Percentiles rank a stretch among this genome's conserved stretches.
These are phyloP conservation scores for Hormaphis cornu DNA, from an alignment of 1,140 invertebrate genomes.

Conservation along the genomic window DNA sequence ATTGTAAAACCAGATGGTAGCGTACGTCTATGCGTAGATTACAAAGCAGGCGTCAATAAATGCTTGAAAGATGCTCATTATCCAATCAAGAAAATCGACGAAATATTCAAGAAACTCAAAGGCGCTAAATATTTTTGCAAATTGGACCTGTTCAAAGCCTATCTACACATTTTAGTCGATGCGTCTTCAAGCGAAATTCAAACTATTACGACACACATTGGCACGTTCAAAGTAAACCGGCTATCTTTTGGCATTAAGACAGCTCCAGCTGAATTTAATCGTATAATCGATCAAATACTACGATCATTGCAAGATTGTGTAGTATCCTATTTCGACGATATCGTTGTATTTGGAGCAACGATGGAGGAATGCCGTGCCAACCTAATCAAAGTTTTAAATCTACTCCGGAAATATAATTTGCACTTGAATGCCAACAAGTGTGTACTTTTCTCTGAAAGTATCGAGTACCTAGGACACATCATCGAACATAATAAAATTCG, in stretches of 20 bases:
- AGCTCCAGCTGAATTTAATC: too few species aligned
- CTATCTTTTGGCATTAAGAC: constrained; percentile 29
- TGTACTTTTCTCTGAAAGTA: constrained; percentile 27
- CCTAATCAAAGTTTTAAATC: background rate
- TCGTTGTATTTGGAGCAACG: constrained; percentile 24
- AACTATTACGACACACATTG: constrained; percentile 30
- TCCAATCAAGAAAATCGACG: background rate
- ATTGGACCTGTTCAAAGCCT: constrained; percentile 41
- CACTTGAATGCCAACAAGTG: constrained; percentile 35
- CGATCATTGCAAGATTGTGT: too few species aligned
- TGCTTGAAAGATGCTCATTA: background rate
- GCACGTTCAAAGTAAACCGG: background rate
- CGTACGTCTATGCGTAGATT: background rate
- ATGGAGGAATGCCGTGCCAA: background rate
- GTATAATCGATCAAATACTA: constrained; percentile 25
- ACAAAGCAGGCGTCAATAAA: background rate
- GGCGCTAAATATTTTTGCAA: constrained; percentile 38
- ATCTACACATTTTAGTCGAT: constrained; percentile 38
- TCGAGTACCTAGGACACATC: constrained; percentile 37
- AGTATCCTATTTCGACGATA: too few species aligned
- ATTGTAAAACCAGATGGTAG: background rate
- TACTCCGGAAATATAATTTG: constrained; percentile 27
- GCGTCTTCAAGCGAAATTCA: background rate
- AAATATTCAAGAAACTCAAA: background rate
- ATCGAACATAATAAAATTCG: constrained; percentile 36